Conservation (phyloP, 2,113 vertebrate genomes). For the Oncorhynchus kisutch region DNA sequence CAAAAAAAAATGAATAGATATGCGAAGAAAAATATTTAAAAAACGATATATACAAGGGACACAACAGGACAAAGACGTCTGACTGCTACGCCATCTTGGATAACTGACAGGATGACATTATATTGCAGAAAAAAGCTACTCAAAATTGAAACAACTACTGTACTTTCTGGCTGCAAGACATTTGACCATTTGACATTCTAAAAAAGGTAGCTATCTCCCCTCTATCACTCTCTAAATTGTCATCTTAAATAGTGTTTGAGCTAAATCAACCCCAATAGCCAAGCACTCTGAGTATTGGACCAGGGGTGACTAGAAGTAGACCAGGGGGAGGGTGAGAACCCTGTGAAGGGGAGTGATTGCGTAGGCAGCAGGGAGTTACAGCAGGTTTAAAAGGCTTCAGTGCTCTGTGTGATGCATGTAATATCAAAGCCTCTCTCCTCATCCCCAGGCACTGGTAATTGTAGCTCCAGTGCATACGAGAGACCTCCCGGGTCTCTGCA, state of each 20-base stretch:
- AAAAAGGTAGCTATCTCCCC: neutral
- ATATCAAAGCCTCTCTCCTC: conserved; percentile 74
- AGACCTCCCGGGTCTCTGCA: conserved; percentile 74
- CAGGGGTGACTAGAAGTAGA: neutral
- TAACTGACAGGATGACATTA: too few relatives aligned
- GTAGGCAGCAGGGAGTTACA: conserved; percentile 32
- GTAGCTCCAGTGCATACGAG: conserved; percentile 69
- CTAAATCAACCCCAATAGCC: neutral
- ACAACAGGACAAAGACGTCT: too few relatives aligned
- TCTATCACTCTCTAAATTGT: neutral
- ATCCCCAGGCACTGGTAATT: conserved; percentile 73
- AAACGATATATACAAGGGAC: too few relatives aligned
- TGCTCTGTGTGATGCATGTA: conserved; percentile 75
- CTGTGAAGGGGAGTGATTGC: conserved; percentile 54
- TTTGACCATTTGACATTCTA: too few relatives aligned
- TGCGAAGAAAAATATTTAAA: too few relatives aligned
- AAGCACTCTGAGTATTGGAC: neutral
- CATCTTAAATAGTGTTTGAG: neutral
- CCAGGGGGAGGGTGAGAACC: conserved; percentile 58
- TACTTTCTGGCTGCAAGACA: too few relatives aligned
- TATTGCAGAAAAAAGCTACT: too few relatives aligned
- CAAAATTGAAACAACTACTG: too few relatives aligned
- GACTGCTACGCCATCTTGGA: too few relatives aligned
- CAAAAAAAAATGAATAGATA: too few relatives aligned
- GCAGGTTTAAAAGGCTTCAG: conserved; percentile 61